Evolutionary conservation across 2,113 vertebrate species (phyloP), one percentile per base, ranked within the genome.

Genomic region (Cinclus cinclus): DNA sequence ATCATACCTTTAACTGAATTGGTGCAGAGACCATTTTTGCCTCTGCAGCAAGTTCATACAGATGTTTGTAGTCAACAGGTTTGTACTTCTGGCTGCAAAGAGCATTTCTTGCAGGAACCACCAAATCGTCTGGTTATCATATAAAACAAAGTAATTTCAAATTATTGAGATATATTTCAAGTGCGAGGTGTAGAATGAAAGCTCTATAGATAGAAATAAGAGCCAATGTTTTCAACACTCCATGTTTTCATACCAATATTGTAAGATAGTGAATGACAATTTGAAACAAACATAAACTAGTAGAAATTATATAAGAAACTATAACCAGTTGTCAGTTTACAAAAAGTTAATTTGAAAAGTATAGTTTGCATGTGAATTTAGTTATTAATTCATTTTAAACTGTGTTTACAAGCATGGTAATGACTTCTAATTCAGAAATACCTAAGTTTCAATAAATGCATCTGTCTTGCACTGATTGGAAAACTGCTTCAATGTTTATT

Each of bases 1-100:
- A 10, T 22, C 94, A 76, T 98, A 99, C 99, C 99, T 99, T 99
- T 95, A 98, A 92, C 52, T 98, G 98, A 92, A 98, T 98, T 85
- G 97, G 92, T 94, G 97, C 97, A 92, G 98, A 98, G 52, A 98
- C 92, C 83, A 95, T 96, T 89, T 98, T 98, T 94, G 98, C 98
- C 71, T 95, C 97, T 64, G 98, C 97, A 85, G 98, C 92, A 94
- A 99, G 96, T 49, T 98, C 98, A 70, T 92, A 95, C 4, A 99
- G 95, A 71, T 97, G 97, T 80, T 98, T 91, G 91, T 99, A 99
- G 94, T 99, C 98, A 79, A 97, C 92, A n/a, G 98, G 98, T 94
- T 98, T 99, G 88, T 98, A 98, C 93, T 97, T 99, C 89, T 79
- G 96, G 64, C 95, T 97, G 96, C 96, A 96, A 74, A 98, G 93